Conservation (phyloP, 2,113 vertebrate species). For the Psilopsiagon aymara region DNA sequence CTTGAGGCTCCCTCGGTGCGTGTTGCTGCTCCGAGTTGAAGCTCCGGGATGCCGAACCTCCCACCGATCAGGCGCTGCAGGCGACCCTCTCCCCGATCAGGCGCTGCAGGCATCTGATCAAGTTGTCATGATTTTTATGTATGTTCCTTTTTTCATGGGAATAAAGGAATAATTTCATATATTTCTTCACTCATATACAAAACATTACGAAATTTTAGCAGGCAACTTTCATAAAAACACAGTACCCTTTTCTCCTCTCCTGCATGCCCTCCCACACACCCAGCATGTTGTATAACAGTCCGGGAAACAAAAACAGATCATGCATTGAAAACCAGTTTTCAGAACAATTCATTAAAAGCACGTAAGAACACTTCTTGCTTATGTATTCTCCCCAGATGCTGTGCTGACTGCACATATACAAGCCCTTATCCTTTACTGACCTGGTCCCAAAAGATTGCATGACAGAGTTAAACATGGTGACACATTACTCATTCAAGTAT, state of each 20-base stretch:
- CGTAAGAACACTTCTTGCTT: background rate
- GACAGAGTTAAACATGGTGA: background rate
- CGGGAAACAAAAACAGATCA: background rate
- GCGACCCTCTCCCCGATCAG: too few relatives aligned
- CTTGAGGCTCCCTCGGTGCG: too few relatives aligned
- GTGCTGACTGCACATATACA: background rate
- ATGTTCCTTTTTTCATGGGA: background rate
- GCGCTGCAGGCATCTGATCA: background rate
- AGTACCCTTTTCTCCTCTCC: background rate
- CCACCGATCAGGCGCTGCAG: background rate
- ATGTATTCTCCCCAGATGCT: background rate
- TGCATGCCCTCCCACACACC: rapidly evolving
- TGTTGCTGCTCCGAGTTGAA: too few relatives aligned
- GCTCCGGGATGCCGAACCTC: too few relatives aligned
- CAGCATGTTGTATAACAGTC: background rate
- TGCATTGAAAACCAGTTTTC: background rate
- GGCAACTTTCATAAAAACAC: background rate
- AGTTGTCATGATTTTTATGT: background rate
- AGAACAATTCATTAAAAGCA: background rate
- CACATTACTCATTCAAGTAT: background rate
- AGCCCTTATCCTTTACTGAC: background rate
- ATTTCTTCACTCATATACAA: background rate
- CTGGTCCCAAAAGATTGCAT: background rate
- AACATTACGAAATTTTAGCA: background rate
- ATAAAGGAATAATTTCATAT: background rate